These are phyloP conservation scores for Acrocephalus arundinaceus DNA, from an alignment of 2,113 vertebrate genomes.

Conservation along the genomic window DNA sequence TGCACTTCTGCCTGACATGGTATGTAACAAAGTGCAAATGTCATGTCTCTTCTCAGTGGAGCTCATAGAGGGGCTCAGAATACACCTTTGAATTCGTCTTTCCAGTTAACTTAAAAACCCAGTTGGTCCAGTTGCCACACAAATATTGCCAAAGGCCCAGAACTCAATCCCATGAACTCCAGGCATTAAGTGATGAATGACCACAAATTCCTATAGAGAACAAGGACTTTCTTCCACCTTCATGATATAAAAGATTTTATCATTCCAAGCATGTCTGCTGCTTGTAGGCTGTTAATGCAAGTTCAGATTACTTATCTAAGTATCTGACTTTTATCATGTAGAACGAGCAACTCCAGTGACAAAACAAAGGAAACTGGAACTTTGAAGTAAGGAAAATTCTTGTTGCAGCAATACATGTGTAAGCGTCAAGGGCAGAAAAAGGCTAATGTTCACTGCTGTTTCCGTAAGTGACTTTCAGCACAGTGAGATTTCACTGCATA, in stretches of 20 bases:
- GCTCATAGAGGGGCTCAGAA: background rate
- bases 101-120: background rate
- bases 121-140: background rate
- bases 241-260: background rate
- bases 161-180: background rate
- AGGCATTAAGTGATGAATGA: background rate
- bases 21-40: background rate
- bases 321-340: background rate
- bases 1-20: background rate
- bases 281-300: background rate
- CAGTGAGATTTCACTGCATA: background rate
- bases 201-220: background rate
- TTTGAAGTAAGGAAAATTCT: background rate
- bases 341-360: background rate
- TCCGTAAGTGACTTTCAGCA: background rate
- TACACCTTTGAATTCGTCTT: background rate
- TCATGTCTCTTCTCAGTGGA: background rate
- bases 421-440: background rate
- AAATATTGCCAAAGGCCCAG: background rate
- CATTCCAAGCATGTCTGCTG: background rate
- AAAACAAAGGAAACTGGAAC: background rate
- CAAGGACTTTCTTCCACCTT: background rate
- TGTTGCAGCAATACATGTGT: background rate
- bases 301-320: background rate
- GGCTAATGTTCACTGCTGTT: background rate